Evolutionary conservation across 2,797 vertebrate species (phyloP).

Genomic region (Sitta carolinensis): DNA sequence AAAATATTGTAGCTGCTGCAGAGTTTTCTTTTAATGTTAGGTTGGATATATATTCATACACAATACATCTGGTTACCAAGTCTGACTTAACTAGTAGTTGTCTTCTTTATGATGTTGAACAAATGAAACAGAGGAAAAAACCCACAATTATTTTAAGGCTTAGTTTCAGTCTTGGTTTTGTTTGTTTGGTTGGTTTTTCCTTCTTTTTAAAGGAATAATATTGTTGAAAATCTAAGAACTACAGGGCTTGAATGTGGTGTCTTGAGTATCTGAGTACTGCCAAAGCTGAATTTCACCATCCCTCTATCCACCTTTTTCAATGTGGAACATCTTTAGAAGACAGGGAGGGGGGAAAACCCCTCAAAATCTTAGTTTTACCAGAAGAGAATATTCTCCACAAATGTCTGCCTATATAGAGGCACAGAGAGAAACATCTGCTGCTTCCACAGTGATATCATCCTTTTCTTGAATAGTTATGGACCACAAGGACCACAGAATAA

Average conservation of each 20-base stretch:
- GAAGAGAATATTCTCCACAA: background rate
- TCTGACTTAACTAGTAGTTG: background rate
- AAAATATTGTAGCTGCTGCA: conserved; percentile 22
- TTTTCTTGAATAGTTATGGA: background rate
- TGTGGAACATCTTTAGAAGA: background rate
- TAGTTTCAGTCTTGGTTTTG: background rate
- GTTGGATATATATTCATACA: background rate
- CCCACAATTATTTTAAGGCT: background rate
- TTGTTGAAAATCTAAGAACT: background rate
- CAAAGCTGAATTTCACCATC: background rate
- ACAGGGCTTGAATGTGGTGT: background rate
- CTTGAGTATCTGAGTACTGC: background rate
- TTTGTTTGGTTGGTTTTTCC: accelerated
- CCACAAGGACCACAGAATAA: background rate
- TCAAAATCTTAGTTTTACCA: background rate
- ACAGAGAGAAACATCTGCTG: background rate
- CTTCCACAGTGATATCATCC: background rate
- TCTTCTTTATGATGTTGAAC: background rate
- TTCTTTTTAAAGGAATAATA: background rate
- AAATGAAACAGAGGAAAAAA: background rate
- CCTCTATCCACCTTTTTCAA: background rate
- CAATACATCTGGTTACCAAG: background rate
- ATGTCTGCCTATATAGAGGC: background rate
- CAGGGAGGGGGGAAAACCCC: accelerated
- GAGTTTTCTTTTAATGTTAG: conserved; percentile 48